phyloP scores from a whole-genome alignment of 2,113 vertebrate species.

The Oplegnathus fasciatus region DNA sequence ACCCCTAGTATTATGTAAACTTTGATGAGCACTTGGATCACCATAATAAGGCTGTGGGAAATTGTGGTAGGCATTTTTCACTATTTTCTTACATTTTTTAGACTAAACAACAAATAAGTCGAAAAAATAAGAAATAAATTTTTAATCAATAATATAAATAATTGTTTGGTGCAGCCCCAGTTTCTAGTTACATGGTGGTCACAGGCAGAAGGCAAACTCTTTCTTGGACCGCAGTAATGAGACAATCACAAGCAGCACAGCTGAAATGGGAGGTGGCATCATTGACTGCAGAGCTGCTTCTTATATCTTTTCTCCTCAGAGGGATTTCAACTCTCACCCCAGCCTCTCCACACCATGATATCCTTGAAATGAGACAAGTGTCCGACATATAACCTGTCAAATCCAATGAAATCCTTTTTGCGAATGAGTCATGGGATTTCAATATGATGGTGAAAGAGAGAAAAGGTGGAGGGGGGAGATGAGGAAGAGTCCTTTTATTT shows the following conservation, averaged over 20 bases:
- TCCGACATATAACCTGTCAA: constrained; percentile 1
- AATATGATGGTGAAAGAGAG: not conserved
- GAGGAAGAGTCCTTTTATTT: constrained; percentile 14
- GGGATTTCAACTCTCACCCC: constrained; percentile 1
- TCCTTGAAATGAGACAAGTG: constrained; percentile 21
- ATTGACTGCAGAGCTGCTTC: constrained; percentile 15
- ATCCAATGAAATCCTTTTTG: constrained; percentile 14
- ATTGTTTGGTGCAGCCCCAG: not conserved
- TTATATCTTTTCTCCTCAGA: not conserved
- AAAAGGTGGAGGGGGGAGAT: not conserved
- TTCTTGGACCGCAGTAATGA: not conserved
- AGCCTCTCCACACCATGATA: not conserved
- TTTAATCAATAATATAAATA: not conserved
- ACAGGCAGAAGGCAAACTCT: not conserved
- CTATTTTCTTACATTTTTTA: not conserved
- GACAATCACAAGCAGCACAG: constrained; percentile 2
- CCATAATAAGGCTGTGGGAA: too few species aligned
- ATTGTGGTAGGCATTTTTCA: too few species aligned
- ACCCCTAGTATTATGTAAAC: not conserved
- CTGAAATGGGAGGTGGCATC: not conserved
- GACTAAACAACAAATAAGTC: not conserved
- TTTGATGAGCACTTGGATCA: not conserved
- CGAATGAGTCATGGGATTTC: constrained; percentile 37
- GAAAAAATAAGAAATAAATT: not conserved
- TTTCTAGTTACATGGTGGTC: not conserved